Conservation (phyloP, 2,797 vertebrate genomes). For the Chromobotia macracanthus region DNA sequence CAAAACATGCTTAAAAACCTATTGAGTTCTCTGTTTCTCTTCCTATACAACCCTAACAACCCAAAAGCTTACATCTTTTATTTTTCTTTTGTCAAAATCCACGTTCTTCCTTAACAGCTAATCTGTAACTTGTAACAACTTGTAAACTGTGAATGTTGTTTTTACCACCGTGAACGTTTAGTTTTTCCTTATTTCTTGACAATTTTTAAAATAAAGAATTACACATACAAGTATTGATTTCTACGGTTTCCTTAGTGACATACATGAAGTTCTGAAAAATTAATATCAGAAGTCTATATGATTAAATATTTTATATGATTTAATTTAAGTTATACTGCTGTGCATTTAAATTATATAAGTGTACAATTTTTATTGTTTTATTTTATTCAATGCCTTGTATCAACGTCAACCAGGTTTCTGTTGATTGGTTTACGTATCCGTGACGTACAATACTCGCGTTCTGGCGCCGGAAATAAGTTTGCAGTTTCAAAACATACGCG, state of each 20-base stretch:
- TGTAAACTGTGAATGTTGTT: constrained; percentile 42
- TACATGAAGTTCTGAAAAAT: not conserved
- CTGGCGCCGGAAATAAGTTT: constrained; percentile 16
- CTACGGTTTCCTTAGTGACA: not conserved
- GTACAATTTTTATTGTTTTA: not conserved
- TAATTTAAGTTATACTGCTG: not conserved
- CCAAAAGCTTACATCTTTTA: not conserved
- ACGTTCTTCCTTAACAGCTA: constrained; percentile 4
- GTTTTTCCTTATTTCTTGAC: not conserved
- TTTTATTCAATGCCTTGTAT: not conserved
- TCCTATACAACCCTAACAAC: not conserved
- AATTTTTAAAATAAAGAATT: constrained; percentile 32
- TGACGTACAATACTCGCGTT: not conserved
- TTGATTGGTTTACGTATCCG: constrained; percentile 4
- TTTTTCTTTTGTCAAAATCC: not conserved
- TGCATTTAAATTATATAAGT: no score
- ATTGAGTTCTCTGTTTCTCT: not conserved
- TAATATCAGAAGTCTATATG: not conserved
- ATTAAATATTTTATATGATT: not conserved
- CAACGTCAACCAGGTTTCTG: not conserved
- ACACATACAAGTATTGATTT: not conserved
- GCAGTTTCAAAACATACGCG: constrained; percentile 38
- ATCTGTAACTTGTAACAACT: constrained; percentile 18
- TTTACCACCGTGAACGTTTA: not conserved
- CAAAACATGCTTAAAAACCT: not conserved